Evolutionary conservation across 1,140 invertebrate species (phyloP).

Genomic region (Achroia grisella): DNA sequence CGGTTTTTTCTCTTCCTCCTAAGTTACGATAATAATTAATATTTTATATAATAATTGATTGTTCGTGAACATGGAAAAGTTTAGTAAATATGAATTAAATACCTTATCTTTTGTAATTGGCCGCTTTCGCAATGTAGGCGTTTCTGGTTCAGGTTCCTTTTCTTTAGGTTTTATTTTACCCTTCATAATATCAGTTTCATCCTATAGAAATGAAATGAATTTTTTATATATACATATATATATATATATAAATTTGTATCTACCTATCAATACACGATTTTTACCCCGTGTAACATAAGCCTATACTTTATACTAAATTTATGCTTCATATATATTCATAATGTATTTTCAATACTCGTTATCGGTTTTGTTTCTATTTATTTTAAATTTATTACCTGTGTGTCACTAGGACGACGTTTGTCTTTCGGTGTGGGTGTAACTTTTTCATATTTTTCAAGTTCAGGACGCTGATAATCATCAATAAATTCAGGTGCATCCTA

Average conservation of each 20-base stretch:
- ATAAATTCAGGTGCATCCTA: conserved; percentile 32
- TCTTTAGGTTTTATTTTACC: conserved; percentile 66
- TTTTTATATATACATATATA: not conserved
- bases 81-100: conserved; percentile 9
- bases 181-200: conserved; percentile 56
- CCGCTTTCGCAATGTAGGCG: conserved; percentile 51
- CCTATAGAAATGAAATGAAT: conserved; percentile 39
- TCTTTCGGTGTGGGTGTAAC: conserved; percentile 56
- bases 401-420: conserved; percentile 58
- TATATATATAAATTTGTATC: not conserved
- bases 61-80: not conserved
- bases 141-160: conserved; percentile 55
- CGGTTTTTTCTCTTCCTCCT: conserved; percentile 62
- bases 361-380: too few species aligned
- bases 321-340: too few species aligned
- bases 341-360: too few species aligned
- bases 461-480: conserved; percentile 56
- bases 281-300: not conserved
- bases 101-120: conserved; percentile 63
- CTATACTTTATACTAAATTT: too few species aligned
- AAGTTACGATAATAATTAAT: conserved; percentile 17
- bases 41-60: conserved; percentile 5
- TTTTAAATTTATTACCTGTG: conserved; percentile 38
- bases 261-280: not conserved
- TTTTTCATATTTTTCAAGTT: conserved; percentile 71